Percentiles rank a stretch among this genome's conserved stretches.
phyloP scores from a whole-genome alignment of 2,113 vertebrate species.

The Oncorhynchus clarkii region DNA sequence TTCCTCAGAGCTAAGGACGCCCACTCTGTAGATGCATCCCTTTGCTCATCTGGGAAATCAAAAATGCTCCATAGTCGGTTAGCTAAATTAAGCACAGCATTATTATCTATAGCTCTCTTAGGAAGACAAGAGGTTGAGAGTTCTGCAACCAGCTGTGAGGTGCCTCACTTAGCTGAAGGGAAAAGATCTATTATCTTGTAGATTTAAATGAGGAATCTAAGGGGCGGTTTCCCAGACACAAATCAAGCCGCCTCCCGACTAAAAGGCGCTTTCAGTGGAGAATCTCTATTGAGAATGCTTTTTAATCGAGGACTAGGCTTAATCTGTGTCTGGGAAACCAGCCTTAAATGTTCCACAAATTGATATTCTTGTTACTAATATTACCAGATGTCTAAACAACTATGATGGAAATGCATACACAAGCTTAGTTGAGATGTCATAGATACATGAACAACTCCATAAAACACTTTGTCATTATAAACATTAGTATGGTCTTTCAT shows the following conservation, averaged over 20 bases:
- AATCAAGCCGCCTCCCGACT: neutral
- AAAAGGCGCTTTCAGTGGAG: neutral
- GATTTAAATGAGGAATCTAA: neutral
- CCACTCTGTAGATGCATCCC: neutral
- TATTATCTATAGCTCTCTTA: neutral
- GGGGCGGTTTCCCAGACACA: no score
- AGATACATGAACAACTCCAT: neutral
- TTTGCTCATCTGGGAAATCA: neutral
- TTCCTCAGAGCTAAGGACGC: neutral
- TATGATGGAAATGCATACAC: neutral
- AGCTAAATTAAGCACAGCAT: neutral
- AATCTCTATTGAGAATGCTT: neutral
- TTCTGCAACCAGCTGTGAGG: neutral
- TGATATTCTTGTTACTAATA: no score
- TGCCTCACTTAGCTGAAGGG: neutral
- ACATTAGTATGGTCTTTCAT: neutral
- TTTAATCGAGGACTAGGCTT: no score
- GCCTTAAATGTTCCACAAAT: no score
- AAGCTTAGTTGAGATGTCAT: neutral
- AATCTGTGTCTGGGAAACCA: no score
- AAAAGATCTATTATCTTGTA: neutral
- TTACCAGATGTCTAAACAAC: neutral
- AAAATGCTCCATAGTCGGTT: neutral
- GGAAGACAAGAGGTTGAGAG: neutral
- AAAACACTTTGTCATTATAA: neutral